phyloP scores from a whole-genome alignment of 2,888 invertebrate species.

The Cynaeus angustus region DNA sequence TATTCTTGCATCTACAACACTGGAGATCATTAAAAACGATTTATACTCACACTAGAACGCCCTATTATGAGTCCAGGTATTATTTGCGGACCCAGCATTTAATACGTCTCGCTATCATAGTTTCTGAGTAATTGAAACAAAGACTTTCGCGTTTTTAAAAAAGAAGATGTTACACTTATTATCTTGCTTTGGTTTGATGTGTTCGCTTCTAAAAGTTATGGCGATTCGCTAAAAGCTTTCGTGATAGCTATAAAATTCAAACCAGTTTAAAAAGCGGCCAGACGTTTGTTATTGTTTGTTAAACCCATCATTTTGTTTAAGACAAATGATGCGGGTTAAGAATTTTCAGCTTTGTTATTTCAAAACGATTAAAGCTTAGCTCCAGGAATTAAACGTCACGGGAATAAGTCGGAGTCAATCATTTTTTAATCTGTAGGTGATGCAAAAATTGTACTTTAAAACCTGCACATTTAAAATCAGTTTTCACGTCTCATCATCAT shows the following conservation, averaged over 20 bases:
- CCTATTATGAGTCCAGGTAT: constrained; percentile 2
- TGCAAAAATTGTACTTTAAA: not conserved
- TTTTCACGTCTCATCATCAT: constrained; percentile 1
- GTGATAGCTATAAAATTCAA: not conserved
- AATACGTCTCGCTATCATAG: no score
- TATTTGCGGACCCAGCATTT: no score
- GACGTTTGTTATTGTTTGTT: constrained; percentile 4
- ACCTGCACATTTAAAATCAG: constrained; percentile 13
- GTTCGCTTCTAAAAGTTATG: not conserved
- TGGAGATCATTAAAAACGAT: constrained; percentile 21
- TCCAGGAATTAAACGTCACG: no score
- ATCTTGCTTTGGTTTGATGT: no score
- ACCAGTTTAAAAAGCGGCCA: constrained; percentile 4
- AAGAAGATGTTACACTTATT: no score
- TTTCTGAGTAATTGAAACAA: constrained; percentile 2
- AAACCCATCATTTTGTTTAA: no score
- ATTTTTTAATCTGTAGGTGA: no score
- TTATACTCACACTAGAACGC: constrained; percentile 17
- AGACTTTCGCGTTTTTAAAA: not conserved
- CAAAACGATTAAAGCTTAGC: no score
- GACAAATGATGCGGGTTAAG: not conserved
- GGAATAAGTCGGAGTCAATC: no score
- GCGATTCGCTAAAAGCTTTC: constrained; percentile 1
- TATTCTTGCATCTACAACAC: constrained; percentile 29
- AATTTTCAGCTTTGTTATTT: no score